These are phyloP conservation scores for Lithobius niger DNA, from an alignment of 1,140 invertebrate genomes.

Conservation along the genomic window DNA sequence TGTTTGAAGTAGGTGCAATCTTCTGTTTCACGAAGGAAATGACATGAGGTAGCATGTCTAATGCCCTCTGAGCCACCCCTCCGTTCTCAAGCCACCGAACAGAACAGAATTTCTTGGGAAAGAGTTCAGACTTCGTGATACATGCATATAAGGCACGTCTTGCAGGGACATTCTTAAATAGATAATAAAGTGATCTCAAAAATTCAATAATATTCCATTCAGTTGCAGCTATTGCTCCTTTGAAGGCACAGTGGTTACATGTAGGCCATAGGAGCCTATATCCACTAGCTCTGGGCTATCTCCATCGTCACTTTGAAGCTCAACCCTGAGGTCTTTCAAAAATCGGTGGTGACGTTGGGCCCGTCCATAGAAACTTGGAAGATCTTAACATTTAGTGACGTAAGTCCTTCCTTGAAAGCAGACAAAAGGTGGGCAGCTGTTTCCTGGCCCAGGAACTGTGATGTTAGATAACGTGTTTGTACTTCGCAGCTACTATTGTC, in stretches of 20 bases:
- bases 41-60: constrained; percentile 8
- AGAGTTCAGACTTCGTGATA: background rate
- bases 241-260: constrained; percentile 12
- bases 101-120: constrained; percentile 11
- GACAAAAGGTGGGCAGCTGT: too few species aligned
- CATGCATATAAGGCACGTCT: constrained; percentile 6
- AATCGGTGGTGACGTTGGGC: too few species aligned
- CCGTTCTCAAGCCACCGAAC: constrained; percentile 12
- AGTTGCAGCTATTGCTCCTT: constrained; percentile 1
- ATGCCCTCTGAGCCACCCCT: constrained; percentile 1
- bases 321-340: too few species aligned
- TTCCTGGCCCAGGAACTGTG: too few species aligned
- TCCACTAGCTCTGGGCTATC: too few species aligned
- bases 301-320: too few species aligned
- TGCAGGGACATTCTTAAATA: constrained; percentile 16
- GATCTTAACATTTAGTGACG: too few species aligned
- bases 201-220: constrained; percentile 7
- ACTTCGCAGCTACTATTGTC: too few species aligned
- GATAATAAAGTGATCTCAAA: constrained; percentile 7
- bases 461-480: too few species aligned
- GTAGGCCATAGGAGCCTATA: too few species aligned
- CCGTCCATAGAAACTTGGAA: too few species aligned
- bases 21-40: background rate
- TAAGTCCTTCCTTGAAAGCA: too few species aligned
- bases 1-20: background rate